Evolutionary conservation across 2,888 invertebrate genomes (phyloP), one percentile per base, ranked within the genome.

Genomic region (Ophion obscuratus): DNA sequence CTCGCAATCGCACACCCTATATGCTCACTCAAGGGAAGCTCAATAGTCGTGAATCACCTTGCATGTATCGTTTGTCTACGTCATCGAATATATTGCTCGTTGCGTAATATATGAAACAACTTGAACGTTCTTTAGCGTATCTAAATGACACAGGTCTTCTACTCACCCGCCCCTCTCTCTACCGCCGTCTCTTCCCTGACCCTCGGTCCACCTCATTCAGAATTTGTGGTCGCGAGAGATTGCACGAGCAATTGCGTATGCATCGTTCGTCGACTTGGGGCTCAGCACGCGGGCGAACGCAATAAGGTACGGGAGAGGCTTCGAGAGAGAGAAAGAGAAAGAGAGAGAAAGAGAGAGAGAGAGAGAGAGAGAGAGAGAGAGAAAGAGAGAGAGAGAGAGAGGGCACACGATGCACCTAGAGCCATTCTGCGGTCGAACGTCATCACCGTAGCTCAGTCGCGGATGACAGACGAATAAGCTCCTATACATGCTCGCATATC

Each of bases 401-500:
- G 53, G 53, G 14, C 62, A 71, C 64, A 53, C 71, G 82, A 85
- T 85, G 85, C 79, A 85, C 82, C 66, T 82, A 79, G 75, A 82
- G 83, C 77, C 62, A 68, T 91, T 90, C 91, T 94, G 94, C 91
- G 94, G 93, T 94, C 90, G 90, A 89, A 91, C 92, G 91, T 93
- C 93, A 94, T 94, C 93, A 94, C 90, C 94, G 93, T 94, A 94
- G 92, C 93, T 93, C 93, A 93, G 89, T 88, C 89, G 88, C 40
- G 84, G 88, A 89, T 92, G 93, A 93, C 93, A 93, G 89, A 87
- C 86, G 89, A 85, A 88, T 89, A 92, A 87, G 93, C 92, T 90
- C 89, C 91, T 91, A 74, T 80, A 64, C 62, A 59, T 14, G 44
- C 59, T 74, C 73, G 57, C 57, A 66, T 74, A 81, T 71, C 79